phyloP scores from a whole-genome alignment of 2,797 vertebrate species.

The Tenualosa ilisha region DNA sequence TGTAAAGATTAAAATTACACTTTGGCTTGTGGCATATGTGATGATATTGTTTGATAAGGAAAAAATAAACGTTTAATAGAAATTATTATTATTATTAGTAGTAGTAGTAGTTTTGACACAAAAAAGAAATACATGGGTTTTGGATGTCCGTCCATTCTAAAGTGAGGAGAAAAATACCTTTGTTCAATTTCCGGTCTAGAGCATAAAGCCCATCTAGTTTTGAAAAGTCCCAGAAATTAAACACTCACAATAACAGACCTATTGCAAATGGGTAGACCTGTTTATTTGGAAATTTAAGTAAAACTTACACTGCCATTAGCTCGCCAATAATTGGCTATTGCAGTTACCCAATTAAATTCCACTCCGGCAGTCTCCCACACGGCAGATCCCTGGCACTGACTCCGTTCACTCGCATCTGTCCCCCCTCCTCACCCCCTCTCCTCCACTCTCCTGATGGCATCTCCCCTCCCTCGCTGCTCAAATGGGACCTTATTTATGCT shows the following conservation, averaged over 20 bases:
- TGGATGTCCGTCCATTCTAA: background rate
- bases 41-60: background rate
- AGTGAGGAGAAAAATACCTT: background rate
- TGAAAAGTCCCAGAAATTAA: background rate
- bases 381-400: slow-evolving; percentile 46
- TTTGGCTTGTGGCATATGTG: slow-evolving; percentile 2
- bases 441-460: background rate
- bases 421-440: background rate
- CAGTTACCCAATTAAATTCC: slow-evolving; percentile 51
- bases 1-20: background rate
- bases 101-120: background rate
- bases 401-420: background rate
- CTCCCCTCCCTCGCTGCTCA: background rate
- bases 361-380: slow-evolving; percentile 39
- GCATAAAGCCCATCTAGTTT: background rate
- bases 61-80: background rate
- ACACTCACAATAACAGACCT: slow-evolving; percentile 6
- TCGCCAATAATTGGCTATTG: slow-evolving; percentile 43
- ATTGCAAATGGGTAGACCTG: background rate
- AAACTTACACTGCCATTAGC: slow-evolving; percentile 48
- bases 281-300: slow-evolving; percentile 32
- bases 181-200: background rate
- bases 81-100: background rate
- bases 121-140: background rate
- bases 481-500: slow-evolving; percentile 52